Evolutionary conservation across 1,140 invertebrate species (phyloP).

Genomic region (Piezodorus guildinii): DNA sequence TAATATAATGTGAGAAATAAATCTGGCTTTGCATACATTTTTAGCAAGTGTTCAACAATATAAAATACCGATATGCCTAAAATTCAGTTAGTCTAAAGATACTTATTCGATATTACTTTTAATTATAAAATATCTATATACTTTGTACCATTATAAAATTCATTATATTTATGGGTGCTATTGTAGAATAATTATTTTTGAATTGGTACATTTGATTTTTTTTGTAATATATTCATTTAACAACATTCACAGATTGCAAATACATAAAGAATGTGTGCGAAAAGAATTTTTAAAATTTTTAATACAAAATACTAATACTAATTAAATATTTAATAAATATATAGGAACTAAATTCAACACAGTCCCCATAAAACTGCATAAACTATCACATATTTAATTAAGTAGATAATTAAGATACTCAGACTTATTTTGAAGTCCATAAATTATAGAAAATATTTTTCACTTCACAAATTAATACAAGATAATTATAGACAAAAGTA

Average conservation of each 20-base stretch:
- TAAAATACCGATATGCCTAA: slow-evolving; percentile 16
- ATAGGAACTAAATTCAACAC: slow-evolving; percentile 12
- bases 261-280: too few relatives aligned
- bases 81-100: slow-evolving; percentile 7
- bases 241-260: too few relatives aligned
- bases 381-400: slow-evolving; percentile 14
- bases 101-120: background rate
- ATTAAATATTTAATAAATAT: slow-evolving; percentile 7
- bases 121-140: slow-evolving; percentile 12
- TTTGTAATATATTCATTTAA: too few relatives aligned
- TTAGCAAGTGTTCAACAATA: slow-evolving; percentile 12
- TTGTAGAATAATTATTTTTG: background rate
- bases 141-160: slow-evolving; percentile 12
- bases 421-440: background rate
- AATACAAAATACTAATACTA: slow-evolving; percentile 1
- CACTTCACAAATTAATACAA: too few relatives aligned
- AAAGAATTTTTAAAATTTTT: too few relatives aligned
- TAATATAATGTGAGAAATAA: slow-evolving; percentile 7
- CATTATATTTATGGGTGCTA: slow-evolving; percentile 10
- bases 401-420: slow-evolving; percentile 11
- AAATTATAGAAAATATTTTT: too few relatives aligned
- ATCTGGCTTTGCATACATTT: slow-evolving; percentile 5
- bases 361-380: slow-evolving; percentile 9
- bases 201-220: slow-evolving; percentile 11
- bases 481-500: too few relatives aligned